Evolutionary conservation across 2,888 invertebrate species (phyloP).

Genomic region (Lithophane ornitopus): DNA sequence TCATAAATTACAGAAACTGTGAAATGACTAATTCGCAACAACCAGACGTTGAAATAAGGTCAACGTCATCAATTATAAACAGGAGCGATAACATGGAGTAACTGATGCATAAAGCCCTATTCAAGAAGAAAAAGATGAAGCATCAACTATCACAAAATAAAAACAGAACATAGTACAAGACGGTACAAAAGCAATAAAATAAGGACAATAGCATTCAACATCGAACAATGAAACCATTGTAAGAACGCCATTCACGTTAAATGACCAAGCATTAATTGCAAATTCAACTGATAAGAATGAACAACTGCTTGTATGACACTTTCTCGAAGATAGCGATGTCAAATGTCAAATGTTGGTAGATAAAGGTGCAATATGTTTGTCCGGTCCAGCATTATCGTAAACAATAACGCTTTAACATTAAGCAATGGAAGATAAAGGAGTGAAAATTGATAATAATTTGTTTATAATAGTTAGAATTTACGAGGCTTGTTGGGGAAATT

Average conservation of each 20-base stretch:
- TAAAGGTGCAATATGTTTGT: constrained; percentile 71
- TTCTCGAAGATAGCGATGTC: constrained; percentile 78
- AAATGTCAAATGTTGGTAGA: constrained; percentile 77
- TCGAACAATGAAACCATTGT: constrained; percentile 62
- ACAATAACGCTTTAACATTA: constrained; percentile 66
- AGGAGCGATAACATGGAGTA: constrained; percentile 29
- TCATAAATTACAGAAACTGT: not conserved
- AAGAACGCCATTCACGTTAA: constrained; percentile 66
- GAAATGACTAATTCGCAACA: not conserved
- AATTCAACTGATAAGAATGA: constrained; percentile 72
- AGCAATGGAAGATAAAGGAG: constrained; percentile 63
- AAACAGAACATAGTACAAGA: constrained; percentile 49
- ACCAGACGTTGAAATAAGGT: not conserved
- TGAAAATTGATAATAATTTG: constrained; percentile 66
- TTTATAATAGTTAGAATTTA: constrained; percentile 56
- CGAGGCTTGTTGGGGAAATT: constrained; percentile 42
- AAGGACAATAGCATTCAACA: constrained; percentile 68
- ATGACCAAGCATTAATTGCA: constrained; percentile 77
- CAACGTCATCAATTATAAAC: constrained; percentile 15
- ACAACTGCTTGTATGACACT: constrained; percentile 84
- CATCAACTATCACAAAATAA: constrained; percentile 49
- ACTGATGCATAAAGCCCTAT: constrained; percentile 33
- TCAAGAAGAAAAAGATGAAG: constrained; percentile 48
- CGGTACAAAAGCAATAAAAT: constrained; percentile 52
- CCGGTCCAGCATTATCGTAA: constrained; percentile 63